Evolutionary conservation across 1,140 invertebrate genomes (phyloP), one percentile per base, ranked within the genome.

Genomic region (Eriosoma lanigerum): DNA sequence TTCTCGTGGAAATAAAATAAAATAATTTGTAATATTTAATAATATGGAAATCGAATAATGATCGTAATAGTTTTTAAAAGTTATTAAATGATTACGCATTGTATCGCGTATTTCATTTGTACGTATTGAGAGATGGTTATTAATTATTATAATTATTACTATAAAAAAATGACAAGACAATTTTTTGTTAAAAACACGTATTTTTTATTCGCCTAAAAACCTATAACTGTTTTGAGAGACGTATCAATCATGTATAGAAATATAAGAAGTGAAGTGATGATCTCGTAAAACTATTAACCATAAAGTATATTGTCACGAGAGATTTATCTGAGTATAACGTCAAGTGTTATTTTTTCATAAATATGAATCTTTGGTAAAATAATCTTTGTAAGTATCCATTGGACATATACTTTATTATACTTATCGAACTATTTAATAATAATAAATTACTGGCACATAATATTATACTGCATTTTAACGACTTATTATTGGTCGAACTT

Each of bases 251-350:
- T 29, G 48, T 29, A 26, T 52, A 72, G 24, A 72, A 26, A 72
- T 52, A 72, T 52, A 29, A 26, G 8, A 29, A 72, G 48, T 19
- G 44, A 70, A 70, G 21, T 26, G 66, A 70, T 70, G 66, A 70
- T 48, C 66, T 70, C 46, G 17, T 70, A 70, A 70, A 70, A 48
- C 64, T 68, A 68, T 68, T 68, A 68, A 68, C 64, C 44, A 68
- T 68, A 68, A 26, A n/a, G n/a, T n/a, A 52, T 29, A 32, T 46
- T 5, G 26, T 9, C 26, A 17, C 50, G 12, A 72, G 19, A 72
- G 26, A 72, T 72, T 72, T 72, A 72, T 72, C 12, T 17, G 26
- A 72, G 17, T 29, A 29, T 52, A 12, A 72, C 46, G 17, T 21
- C 19, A n/a, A 17, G 15, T 5, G 38, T 17, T 13, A 24, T 21